Evolutionary conservation across 1,140 invertebrate species (phyloP).

Genomic region (Leptinotarsa defecta): DNA sequence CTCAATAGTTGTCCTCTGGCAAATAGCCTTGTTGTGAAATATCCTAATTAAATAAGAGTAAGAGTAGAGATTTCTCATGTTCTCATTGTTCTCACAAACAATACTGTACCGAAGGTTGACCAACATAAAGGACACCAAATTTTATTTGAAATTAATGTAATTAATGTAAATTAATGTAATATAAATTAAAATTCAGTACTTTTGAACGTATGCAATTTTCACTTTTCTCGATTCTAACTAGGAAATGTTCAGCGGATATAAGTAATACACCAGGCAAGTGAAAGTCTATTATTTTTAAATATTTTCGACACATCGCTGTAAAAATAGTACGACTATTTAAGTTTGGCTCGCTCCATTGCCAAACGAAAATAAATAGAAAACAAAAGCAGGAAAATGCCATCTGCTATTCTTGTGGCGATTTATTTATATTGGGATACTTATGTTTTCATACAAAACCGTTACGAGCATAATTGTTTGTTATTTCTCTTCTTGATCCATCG

Average conservation of each 20-base stretch:
- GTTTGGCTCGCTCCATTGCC: conserved; percentile 8
- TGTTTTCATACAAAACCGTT: conserved; percentile 3
- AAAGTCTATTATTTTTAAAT: background rate
- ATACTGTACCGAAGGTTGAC: too few relatives aligned
- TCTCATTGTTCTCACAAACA: too few relatives aligned
- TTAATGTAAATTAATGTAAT: too few relatives aligned
- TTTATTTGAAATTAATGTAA: too few relatives aligned
- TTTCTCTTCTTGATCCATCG: background rate
- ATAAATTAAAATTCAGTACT: too few relatives aligned
- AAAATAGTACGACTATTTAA: conserved; percentile 7
- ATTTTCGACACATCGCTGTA: background rate
- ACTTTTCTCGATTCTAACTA: too few relatives aligned
- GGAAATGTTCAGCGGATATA: background rate
- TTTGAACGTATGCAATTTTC: too few relatives aligned
- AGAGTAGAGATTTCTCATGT: too few relatives aligned
- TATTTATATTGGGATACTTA: background rate
- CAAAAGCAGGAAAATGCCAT: conserved; percentile 12
- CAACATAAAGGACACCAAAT: too few relatives aligned
- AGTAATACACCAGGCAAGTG: background rate
- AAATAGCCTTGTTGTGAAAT: too few relatives aligned
- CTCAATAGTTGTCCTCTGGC: too few relatives aligned
- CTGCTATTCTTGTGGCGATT: conserved; percentile 12
- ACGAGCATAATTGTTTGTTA: background rate
- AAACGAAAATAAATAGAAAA: conserved; percentile 16
- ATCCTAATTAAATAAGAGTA: too few relatives aligned